Conservation (phyloP, 2,797 vertebrate species). For the Leptatherina wallacei region DNA sequence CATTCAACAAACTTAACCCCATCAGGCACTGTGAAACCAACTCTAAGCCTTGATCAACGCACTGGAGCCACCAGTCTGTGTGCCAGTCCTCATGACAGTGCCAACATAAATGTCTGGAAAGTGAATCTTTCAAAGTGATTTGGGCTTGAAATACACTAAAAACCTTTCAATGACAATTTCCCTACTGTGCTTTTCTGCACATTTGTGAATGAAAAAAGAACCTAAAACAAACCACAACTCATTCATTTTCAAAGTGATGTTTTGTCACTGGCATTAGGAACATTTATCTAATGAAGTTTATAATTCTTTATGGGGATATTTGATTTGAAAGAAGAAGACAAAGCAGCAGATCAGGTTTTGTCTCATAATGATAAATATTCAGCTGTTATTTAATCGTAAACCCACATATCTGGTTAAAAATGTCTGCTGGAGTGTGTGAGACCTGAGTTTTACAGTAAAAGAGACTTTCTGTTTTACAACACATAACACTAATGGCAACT, state of each 20-base stretch:
- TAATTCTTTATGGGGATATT: neutral
- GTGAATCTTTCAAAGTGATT: conserved; percentile 18
- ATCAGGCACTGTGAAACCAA: conserved; percentile 31
- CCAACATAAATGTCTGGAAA: conserved; percentile 14
- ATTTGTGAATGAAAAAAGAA: neutral
- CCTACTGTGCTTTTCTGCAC: neutral
- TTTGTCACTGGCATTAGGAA: no score
- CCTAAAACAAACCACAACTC: neutral
- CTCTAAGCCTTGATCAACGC: conserved; percentile 49
- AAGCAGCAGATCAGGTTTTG: conserved; percentile 35
- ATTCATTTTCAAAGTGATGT: no score
- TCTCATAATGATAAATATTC: conserved; percentile 43
- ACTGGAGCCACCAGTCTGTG: conserved; percentile 36
- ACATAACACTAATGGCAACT: conserved; percentile 31
- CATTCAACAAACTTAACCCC: conserved; percentile 12
- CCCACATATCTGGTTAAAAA: conserved; percentile 25
- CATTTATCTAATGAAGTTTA: neutral
- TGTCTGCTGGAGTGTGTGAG: conserved; percentile 38
- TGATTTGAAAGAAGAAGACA: neutral
- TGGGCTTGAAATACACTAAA: conserved; percentile 9
- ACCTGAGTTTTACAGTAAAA: conserved; percentile 35
- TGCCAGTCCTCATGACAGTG: conserved; percentile 9
- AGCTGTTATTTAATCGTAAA: conserved; percentile 45
- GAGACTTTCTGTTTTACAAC: conserved; percentile 46
- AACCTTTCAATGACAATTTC: neutral